Evolutionary conservation across 2,113 vertebrate genomes (phyloP).

Genomic region (Stigmatopora argus): DNA sequence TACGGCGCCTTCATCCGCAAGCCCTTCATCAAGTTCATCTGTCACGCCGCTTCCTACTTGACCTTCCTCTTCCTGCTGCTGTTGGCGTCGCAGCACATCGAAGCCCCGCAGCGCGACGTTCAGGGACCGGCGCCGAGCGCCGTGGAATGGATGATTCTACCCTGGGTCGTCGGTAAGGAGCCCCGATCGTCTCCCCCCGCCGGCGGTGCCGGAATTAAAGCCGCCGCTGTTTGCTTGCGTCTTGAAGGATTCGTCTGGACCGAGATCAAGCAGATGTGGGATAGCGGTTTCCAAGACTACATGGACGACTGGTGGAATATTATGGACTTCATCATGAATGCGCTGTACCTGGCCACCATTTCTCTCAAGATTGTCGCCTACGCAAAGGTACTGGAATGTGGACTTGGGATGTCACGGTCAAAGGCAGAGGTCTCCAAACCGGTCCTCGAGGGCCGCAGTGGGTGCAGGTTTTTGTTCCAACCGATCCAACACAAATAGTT

Average conservation of each 20-base stretch:
- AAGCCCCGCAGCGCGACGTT: conserved; percentile 67
- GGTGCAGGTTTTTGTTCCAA: too few relatives aligned
- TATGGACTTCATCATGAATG: conserved; percentile 99
- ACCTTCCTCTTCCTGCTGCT: conserved; percentile 94
- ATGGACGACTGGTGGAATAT: conserved; percentile 99
- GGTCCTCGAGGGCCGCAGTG: too few relatives aligned
- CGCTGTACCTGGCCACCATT: conserved; percentile 93
- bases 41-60: conserved; percentile 97
- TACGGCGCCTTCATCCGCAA: conserved; percentile 91
- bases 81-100: conserved; percentile 89
- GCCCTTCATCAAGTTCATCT: conserved; percentile 99
- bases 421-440: too few relatives aligned
- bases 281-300: conserved; percentile 92
- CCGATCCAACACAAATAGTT: too few relatives aligned
- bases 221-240: conserved; percentile 29
- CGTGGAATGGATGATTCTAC: conserved; percentile 98
- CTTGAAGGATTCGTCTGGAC: conserved; percentile 92
- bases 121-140: conserved; percentile 85
- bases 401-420: too few relatives aligned
- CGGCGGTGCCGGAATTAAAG: background rate
- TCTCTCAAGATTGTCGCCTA: conserved; percentile 93
- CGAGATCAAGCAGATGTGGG: conserved; percentile 99
- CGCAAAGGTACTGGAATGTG: conserved; percentile 75
- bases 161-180: conserved; percentile 92
- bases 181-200: background rate